phyloP scores from a whole-genome alignment of 2,113 vertebrate genomes.

The Hyaena hyaena region DNA sequence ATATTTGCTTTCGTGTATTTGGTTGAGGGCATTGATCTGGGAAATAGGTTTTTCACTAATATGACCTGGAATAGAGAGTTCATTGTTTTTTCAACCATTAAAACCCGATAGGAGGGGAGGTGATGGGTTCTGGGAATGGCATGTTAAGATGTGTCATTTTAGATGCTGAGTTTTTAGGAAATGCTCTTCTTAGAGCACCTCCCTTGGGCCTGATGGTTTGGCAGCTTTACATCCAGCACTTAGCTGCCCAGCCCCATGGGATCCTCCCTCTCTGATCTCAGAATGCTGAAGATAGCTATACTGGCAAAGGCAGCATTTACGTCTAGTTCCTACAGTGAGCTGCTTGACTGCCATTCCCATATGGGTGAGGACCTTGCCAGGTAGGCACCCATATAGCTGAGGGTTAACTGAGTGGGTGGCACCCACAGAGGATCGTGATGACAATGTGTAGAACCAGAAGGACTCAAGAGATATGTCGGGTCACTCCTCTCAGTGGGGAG shows the following conservation, averaged over 20 bases:
- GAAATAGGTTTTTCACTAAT: slow-evolving; percentile 27
- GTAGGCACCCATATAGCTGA: not conserved
- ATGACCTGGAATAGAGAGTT: slow-evolving; percentile 49
- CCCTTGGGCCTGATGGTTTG: slow-evolving; percentile 64
- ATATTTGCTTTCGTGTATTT: not conserved
- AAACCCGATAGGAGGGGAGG: slow-evolving; percentile 45
- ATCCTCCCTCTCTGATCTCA: slow-evolving; percentile 1
- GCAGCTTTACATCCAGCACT: slow-evolving; percentile 66
- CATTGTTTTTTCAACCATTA: slow-evolving; percentile 53
- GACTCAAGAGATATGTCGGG: not conserved
- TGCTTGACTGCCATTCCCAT: not conserved
- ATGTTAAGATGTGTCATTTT: slow-evolving; percentile 61
- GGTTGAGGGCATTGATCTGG: not conserved
- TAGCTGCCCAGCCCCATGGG: slow-evolving; percentile 6
- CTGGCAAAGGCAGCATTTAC: not conserved
- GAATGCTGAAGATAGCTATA: not conserved
- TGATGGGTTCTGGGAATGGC: slow-evolving; percentile 68
- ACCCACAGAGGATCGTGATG: not conserved
- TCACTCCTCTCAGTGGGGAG: not conserved
- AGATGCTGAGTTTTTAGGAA: slow-evolving; percentile 70
- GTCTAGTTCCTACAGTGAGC: not conserved
- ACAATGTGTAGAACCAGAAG: not conserved
- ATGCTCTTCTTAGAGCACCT: slow-evolving; percentile 20
- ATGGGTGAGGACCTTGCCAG: not conserved
- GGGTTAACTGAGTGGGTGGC: not conserved